A percentile compares a stretch with the other conserved stretches of the same genome.
Conservation (phyloP, 2,113 vertebrate genomes). For the Oostethus manadensis region DNA sequence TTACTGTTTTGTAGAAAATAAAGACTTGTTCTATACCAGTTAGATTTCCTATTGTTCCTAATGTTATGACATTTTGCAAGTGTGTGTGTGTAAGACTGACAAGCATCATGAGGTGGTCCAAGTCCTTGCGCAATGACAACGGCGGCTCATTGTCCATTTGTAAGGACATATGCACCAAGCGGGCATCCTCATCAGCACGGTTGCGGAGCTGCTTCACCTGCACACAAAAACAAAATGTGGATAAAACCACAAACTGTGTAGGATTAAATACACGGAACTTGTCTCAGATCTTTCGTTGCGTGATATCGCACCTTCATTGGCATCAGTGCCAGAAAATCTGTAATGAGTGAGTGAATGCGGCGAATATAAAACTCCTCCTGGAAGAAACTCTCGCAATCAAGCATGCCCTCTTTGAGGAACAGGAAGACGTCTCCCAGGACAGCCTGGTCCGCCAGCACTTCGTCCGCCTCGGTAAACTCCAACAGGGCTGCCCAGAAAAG, state of each 20-base stretch:
- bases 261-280: background rate
- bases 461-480: conserved; percentile 96
- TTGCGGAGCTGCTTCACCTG: conserved; percentile 96
- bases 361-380: conserved; percentile 95
- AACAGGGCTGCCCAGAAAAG: conserved; percentile 74
- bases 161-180: conserved; percentile 92
- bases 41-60: too few species aligned
- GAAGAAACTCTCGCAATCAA: conserved; percentile 83
- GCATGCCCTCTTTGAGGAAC: conserved; percentile 88
- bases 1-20: too few species aligned
- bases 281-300: background rate
- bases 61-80: background rate
- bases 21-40: too few species aligned
- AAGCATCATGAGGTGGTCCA: conserved; percentile 92
- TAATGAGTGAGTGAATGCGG: conserved; percentile 88
- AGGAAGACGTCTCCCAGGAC: conserved; percentile 87
- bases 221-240: conserved; percentile 19
- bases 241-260: background rate
- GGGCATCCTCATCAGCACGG: conserved; percentile 93
- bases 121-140: conserved; percentile 81
- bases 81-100: conserved; percentile 63
- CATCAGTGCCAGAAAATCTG: conserved; percentile 94
- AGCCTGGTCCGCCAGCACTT: conserved; percentile 86
- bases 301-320: conserved; percentile 88
- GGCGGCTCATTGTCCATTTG: conserved; percentile 94